Evolutionary conservation across 2,888 invertebrate genomes (phyloP).

Genomic region (Spatulosminthurus flaviceps): DNA sequence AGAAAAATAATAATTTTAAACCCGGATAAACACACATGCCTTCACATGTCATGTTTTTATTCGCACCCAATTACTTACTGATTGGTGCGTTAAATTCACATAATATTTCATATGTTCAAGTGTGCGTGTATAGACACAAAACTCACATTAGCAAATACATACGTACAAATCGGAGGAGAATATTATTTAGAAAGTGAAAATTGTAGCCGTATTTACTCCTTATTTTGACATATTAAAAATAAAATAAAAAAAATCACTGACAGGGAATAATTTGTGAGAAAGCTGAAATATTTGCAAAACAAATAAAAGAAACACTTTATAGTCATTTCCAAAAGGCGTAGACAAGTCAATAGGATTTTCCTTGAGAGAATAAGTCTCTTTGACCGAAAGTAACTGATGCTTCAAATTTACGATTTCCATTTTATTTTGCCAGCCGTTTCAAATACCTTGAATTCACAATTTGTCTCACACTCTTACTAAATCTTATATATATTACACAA

Average conservation of each 20-base stretch:
- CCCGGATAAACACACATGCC: no score
- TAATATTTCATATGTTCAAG: neutral
- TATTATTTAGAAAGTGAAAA: neutral
- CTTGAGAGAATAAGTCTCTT: neutral
- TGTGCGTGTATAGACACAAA: neutral
- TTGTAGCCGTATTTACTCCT: neutral
- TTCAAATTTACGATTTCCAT: conserved; percentile 27
- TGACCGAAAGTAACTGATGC: conserved; percentile 15
- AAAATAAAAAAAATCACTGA: conserved; percentile 1
- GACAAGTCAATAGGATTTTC: neutral
- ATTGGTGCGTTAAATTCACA: neutral
- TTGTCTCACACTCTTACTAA: neutral
- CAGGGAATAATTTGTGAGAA: neutral
- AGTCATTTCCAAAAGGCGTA: neutral
- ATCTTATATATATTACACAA: neutral
- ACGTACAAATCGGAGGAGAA: no score
- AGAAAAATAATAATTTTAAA: no score
- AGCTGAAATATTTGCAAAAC: neutral
- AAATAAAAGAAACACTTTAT: neutral
- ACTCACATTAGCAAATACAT: no score
- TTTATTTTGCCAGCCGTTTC: neutral
- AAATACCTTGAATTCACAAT: conserved; percentile 25
- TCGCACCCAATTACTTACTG: neutral
- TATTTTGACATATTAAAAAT: neutral
- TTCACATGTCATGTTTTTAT: neutral